phyloP scores from a whole-genome alignment of 1,140 invertebrate genomes.

The Lepidurus couesii region DNA sequence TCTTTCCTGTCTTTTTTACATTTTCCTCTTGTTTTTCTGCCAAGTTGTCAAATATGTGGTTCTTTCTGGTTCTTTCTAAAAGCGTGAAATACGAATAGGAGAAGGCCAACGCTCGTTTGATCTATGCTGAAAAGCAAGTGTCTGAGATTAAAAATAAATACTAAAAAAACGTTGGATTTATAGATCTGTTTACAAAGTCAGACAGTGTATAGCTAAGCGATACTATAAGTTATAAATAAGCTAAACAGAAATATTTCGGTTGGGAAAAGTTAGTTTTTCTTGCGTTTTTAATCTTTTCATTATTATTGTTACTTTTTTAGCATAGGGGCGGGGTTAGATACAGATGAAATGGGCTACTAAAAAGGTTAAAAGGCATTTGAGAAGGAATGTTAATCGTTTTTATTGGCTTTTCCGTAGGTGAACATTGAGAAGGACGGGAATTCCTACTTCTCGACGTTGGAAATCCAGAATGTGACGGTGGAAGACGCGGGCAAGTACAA shows the following conservation, averaged over 20 bases:
- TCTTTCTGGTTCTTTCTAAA: neutral
- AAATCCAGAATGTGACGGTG: conserved; percentile 88
- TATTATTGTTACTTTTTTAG: neutral
- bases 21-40: neutral
- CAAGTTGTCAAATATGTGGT: neutral
- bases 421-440: conserved; percentile 83
- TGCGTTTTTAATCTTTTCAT: no score
- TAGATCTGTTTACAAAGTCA: no score
- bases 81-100: neutral
- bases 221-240: neutral
- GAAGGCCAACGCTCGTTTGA: neutral
- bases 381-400: neutral
- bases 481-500: conserved; percentile 96
- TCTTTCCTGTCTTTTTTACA: neutral
- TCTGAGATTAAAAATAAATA: no score
- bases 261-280: no score
- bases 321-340: no score
- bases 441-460: conserved; percentile 84
- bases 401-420: conserved; percentile 56
- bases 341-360: no score
- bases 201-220: conserved; percentile 16
- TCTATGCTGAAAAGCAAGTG: no score
- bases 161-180: no score
- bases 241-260: neutral
- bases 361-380: neutral